A percentile compares a stretch with the other conserved stretches of the same genome.
These are phyloP conservation scores for Lithophane leautieri DNA, from an alignment of 2,888 invertebrate genomes.

Conservation along the genomic window DNA sequence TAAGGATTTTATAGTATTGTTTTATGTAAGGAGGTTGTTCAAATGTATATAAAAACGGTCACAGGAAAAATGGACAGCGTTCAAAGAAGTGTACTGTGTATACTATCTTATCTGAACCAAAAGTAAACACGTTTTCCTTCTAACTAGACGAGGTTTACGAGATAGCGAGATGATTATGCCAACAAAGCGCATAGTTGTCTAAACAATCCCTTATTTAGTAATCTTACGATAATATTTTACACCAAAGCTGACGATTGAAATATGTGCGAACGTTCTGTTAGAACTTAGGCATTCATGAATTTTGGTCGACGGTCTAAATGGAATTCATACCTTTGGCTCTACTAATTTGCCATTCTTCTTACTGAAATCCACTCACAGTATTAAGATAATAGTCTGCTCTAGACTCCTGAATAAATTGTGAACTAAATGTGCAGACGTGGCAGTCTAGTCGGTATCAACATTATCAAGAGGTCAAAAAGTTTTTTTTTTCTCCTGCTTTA, in stretches of 20 bases:
- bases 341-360: conserved; percentile 17
- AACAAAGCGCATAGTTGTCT: conserved; percentile 53
- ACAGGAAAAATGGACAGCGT: conserved; percentile 35
- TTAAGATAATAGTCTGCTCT: conserved; percentile 35
- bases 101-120: conserved; percentile 42
- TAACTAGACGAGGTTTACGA: conserved; percentile 30
- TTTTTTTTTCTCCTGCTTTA: conserved; percentile 41
- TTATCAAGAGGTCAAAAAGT: conserved; percentile 38
- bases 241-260: conserved; percentile 21
- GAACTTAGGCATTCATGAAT: neutral
- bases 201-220: conserved; percentile 48
- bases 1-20: neutral
- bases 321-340: conserved; percentile 22
- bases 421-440: conserved; percentile 35
- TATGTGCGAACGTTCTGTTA: conserved; percentile 12
- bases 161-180: conserved; percentile 50
- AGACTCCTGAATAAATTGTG: conserved; percentile 30
- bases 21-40: conserved; percentile 5
- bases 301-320: conserved; percentile 6
- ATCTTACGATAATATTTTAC: conserved; percentile 47
- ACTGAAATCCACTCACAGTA: conserved; percentile 27
- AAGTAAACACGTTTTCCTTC: conserved; percentile 51
- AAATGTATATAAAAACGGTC: conserved; percentile 19
- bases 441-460: conserved; percentile 21
- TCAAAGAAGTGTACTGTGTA: conserved; percentile 24